Base-by-base conservation (phyloP, 2,888 invertebrate species). In the Rhorus exstirpatorius region DNA sequence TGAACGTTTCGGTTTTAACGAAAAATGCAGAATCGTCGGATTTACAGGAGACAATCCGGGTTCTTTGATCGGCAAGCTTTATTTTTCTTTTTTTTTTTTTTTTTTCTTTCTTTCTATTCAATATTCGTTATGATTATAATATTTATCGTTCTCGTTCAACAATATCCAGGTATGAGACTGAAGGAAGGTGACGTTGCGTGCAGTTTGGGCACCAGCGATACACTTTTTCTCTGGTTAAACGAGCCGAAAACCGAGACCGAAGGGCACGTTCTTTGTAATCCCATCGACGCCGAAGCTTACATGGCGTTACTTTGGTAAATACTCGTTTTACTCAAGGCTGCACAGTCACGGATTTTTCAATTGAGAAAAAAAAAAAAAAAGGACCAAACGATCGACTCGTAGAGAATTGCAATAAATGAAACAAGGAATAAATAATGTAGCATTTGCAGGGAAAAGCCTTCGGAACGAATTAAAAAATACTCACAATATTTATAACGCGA, bases 21-120 rank as follows among this genome's bases (percentile, higher is more conserved):
- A 96, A 0, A 94, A 96, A 12, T 99, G 99, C 91, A 94, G 95
- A 88, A 95, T 99, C 1, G 94, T 97, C 2, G 97, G 98, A 0
- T 99, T 98, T 92, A 99, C 99, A 0, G 99, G 99, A 0, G 99
- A 99, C 92, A 99, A 99, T 94, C 97, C 98, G 24, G 96, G 97
- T 0, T 97, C 97, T 0, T 93, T 98, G 21, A 96, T 96, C 84
- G 97, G 97, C 95, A 93, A 91, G 83, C 75, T 81, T 61, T 79
- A 44, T 35, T 12, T 4, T 14, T 24, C 31, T 31, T 10, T 53
- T 53, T 24, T 24, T 24, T 3, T 8, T 8, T 14, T 61, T 19
- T 41, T 17, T 46, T n/a, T 46, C 44, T 65, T 58, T 71, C 38
- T 26, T 46, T 68, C 63, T 79, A 61, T 70, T 26, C 31, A 49